Conservation (phyloP, 1,140 invertebrate species). For the Lutraria rhynchaena region DNA sequence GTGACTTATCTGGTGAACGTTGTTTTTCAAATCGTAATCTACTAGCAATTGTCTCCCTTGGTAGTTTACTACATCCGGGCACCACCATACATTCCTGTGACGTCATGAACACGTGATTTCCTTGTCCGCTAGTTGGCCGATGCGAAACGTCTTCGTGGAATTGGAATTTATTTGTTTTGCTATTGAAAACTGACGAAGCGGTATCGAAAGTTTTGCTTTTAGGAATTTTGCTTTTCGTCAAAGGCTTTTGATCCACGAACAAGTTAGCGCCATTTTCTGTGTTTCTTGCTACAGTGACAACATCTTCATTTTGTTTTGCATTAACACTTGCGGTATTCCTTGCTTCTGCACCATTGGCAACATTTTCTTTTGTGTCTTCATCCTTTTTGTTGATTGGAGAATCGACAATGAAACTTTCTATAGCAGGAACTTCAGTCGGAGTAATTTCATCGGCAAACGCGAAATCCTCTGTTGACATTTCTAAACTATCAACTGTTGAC, state of each 20-base stretch:
- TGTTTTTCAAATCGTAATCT: constrained; percentile 56
- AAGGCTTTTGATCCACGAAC: no score
- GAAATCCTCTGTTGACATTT: constrained; percentile 30
- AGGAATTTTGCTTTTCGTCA: constrained; percentile 34
- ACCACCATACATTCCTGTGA: constrained; percentile 60
- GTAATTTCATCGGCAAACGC: constrained; percentile 45
- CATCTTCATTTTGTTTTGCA: not conserved
- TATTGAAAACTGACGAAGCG: constrained; percentile 25
- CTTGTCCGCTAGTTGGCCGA: not conserved
- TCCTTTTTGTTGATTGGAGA: not conserved
- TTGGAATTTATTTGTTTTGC: constrained; percentile 4
- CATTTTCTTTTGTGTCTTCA: constrained; percentile 3
- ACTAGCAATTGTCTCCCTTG: constrained; percentile 58
- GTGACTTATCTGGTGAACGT: constrained; percentile 12
- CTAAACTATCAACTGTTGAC: constrained; percentile 23
- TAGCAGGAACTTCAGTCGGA: not conserved
- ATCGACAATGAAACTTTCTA: constrained; percentile 20
- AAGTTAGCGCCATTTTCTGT: constrained; percentile 7
- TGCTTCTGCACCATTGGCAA: not conserved
- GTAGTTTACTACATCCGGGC: constrained; percentile 54
- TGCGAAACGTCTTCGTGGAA: constrained; percentile 7
- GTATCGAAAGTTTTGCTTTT: constrained; percentile 57
- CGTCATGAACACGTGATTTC: constrained; percentile 58
- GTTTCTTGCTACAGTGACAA: constrained; percentile 1
- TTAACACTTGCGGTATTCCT: not conserved